Evolutionary conservation across 2,797 vertebrate species (phyloP), one percentile per base, ranked within the genome.

Genomic region (Pterois miles): DNA sequence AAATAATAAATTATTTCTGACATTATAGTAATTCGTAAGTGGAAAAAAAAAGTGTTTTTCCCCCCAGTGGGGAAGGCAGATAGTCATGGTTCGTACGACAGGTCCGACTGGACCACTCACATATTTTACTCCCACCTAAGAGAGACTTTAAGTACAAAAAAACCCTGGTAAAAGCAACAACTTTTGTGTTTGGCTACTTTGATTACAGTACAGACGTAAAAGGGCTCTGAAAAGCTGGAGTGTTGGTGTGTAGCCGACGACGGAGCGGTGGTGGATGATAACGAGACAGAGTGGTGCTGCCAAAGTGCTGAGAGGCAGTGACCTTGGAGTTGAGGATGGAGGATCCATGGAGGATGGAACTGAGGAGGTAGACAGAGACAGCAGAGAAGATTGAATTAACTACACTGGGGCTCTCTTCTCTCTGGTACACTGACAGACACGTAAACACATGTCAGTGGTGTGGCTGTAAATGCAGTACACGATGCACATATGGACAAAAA

Each of bases 311-410:
- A 73, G 71, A 48, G 67, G 76, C 76, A 50, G 75, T 83, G 89
- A 90, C 88, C 82, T 86, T 76, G 85, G 69, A 25, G 68, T 59
- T 57, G 58, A 76, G 48, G 67, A 79, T 52, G 68, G 75, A 64
- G 66, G 79, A 76, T 72, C 9, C n/a, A n/a, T n/a, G n/a, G 27
- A 76, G 72, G 75, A 78, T n/a, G 48, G 38, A 76, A 69, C 4
- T 38, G 83, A 85, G 58, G 76, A 78, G 50, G 65, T 81, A 70
- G 69, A 66, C 57, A 29, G 62, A 81, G 79, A 74, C 62, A 53
- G 64, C 66, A 48, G 27, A 68, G 62, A 40, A 76, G 63, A 88
- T 80, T 38, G 71, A 77, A 88, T 85, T 33, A 91, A 70, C 74
- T 33, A 48, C 48, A 48, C 46, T 64, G n/a, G 22, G 40, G 50